Base-by-base conservation (phyloP, 2,113 vertebrate genomes). In the Actenoides lindsayi region DNA sequence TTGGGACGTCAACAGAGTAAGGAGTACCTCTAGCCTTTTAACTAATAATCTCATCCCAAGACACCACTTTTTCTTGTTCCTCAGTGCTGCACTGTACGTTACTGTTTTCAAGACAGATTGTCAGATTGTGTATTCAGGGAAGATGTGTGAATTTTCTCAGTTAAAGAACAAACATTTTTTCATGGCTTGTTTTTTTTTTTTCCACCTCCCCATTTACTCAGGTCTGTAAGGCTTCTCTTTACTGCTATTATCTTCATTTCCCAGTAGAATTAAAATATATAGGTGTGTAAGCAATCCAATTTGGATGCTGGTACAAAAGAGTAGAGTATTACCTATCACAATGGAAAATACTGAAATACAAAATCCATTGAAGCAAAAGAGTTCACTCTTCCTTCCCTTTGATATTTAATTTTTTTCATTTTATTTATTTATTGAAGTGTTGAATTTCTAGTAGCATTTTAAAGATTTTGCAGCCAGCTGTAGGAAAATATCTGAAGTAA, bases 381-480 rank as follows among this genome's bases (percentile, higher is more conserved):
- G 5, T 13, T 65, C 13, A 20, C 3, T 39, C 28, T 78, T 89
- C 53, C 46, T 93, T 90, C 35, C 10, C 51, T 95, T 85, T 70
- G 33, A 86, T 77, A 48, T 6, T 51, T 78, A 41, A 41, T 69
- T 44, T 84, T 51, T 73, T 83, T 46, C 6, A 62, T 79, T 86
- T 51, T 57, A 83, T 89, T 93, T 91, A 5, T 87, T 90, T 94
- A 70, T 75, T 80, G 25, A 89, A 90, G 73, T 42, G 30, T 71
- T 87, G n/a, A 56, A 78, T 86, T 94, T 56, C 37, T 86, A 68
- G 94, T 93, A 86, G 17, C 11, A 1, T 81, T 69, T 89, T 48
- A 91, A 94, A 93, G 84, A 42, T 95, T 92, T 87, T 96, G 39
- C 50, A 79, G 17, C 31, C 68, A 83, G 89, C 60, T 92, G 24